Evolutionary conservation across 2,113 vertebrate species (phyloP), one percentile per base, ranked within the genome.

Genomic region (Ceuthmochares aereus): DNA sequence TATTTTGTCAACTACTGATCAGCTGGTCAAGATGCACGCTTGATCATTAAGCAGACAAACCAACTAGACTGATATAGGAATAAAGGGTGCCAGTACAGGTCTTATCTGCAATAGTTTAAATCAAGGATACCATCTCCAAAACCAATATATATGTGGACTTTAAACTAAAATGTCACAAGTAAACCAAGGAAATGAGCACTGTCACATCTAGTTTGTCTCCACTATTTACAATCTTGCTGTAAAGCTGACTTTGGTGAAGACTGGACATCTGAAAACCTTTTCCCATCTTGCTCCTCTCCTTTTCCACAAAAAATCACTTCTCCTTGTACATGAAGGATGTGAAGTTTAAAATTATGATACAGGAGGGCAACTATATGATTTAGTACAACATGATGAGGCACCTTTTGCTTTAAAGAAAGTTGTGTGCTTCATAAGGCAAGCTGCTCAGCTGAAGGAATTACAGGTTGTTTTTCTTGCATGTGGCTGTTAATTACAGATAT

Each of bases 401-500:
- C n/a, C 12, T 73, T 87, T 58, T 63, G 32, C 74, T 89, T 85
- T 86, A 49, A 75, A 84, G 40, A 59, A 68, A 49, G 30, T 54
- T 78, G 62, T 2, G 1, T 52, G 54, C 34, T 26, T 94, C 60
- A 43, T 64, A 80, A 95, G 74, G 54, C 79, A 89, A 93, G 62
- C 25, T 91, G 77, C 86, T 89, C 62, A 84, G 62, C 18, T 73
- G 68, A 91, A 95, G 34, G 74, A 90, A 84, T 76, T 94, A 66
- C 23, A 88, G 66, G 54, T 92, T 73, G 16, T 45, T 93, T 93
- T 85, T 83, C 84, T 77, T 93, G 74, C n/a, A 82, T 72, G 54
- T n/a, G 59, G 49, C 34, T 92, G 75, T 89, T 95, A 87, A 92
- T 79, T 92, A 87, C 43, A 93, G 45, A 82, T 76, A 92, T 90